Evolutionary conservation across 2,888 invertebrate species (phyloP).

Genomic region (Monochamus alternatus): DNA sequence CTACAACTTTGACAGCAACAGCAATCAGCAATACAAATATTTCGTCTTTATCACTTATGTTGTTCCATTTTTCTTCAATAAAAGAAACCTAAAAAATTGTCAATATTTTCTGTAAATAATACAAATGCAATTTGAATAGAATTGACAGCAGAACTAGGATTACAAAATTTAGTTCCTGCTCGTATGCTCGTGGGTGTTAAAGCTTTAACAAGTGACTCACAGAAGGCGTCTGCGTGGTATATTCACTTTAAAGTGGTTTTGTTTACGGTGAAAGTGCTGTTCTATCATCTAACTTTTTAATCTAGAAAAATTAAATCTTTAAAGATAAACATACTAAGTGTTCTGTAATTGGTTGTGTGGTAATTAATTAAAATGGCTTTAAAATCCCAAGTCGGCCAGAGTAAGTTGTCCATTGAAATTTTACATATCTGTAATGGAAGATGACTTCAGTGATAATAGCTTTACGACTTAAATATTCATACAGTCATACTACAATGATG

Average conservation of each 20-base stretch:
- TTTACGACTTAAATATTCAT: background rate
- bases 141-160: background rate
- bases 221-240: slow-evolving; percentile 8
- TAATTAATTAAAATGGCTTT: slow-evolving; percentile 51
- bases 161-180: background rate
- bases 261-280: slow-evolving; percentile 10
- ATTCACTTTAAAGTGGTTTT: background rate
- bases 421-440: slow-evolving; percentile 24
- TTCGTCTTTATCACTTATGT: too few species aligned
- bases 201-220: slow-evolving; percentile 17
- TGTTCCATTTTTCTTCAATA: too few species aligned
- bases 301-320: too few species aligned
- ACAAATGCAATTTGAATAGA: background rate
- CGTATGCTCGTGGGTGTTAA: background rate
- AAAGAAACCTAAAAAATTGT: too few species aligned
- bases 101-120: background rate
- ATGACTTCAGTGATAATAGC: background rate
- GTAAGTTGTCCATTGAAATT: slow-evolving; percentile 50
- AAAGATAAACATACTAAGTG: background rate
- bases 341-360: background rate
- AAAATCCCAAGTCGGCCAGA: slow-evolving; percentile 59
- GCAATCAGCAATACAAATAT: too few species aligned
- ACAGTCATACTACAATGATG: too few species aligned
- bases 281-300: background rate
- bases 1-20: too few species aligned